A percentile compares a stretch with the other conserved stretches of the same genome.
Evolutionary conservation across 2,888 invertebrate species (phyloP).

Genomic region (Pharmacophagus antenor): DNA sequence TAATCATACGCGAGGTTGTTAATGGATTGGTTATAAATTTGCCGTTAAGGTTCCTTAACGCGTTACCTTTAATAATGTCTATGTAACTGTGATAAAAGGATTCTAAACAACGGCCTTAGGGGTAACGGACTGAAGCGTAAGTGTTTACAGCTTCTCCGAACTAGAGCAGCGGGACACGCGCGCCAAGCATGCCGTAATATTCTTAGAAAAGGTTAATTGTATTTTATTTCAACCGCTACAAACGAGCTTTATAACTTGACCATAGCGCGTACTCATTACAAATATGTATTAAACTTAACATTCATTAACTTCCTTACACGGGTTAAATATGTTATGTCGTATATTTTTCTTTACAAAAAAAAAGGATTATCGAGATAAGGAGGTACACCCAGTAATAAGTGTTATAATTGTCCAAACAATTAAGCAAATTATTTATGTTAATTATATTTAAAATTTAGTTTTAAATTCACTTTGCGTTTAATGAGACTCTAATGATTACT

Average conservation of each 20-base stretch:
- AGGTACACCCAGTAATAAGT: not conserved
- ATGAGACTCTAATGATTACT: too few species aligned
- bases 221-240: slow-evolving; percentile 44
- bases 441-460: too few species aligned
- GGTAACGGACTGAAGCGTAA: slow-evolving; percentile 39
- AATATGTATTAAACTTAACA: not conserved
- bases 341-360: not conserved
- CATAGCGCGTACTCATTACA: not conserved
- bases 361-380: not conserved
- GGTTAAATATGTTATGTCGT: not conserved
- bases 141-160: slow-evolving; percentile 42
- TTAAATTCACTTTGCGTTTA: too few species aligned
- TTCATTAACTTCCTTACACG: not conserved
- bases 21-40: slow-evolving; percentile 23
- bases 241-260: slow-evolving; percentile 13
- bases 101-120: slow-evolving; percentile 42
- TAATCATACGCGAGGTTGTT: not conserved
- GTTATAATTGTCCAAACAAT: not conserved
- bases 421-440: too few species aligned
- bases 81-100: slow-evolving; percentile 37
- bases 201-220: slow-evolving; percentile 55
- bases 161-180: slow-evolving; percentile 33
- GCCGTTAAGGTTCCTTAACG: slow-evolving; percentile 1
- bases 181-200: slow-evolving; percentile 39
- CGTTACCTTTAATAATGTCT: slow-evolving; percentile 7